A percentile compares a stretch with the other conserved stretches of the same genome.
These are phyloP conservation scores for Octopus bimaculoides DNA, from an alignment of 1,140 invertebrate species.

Conservation along the genomic window DNA sequence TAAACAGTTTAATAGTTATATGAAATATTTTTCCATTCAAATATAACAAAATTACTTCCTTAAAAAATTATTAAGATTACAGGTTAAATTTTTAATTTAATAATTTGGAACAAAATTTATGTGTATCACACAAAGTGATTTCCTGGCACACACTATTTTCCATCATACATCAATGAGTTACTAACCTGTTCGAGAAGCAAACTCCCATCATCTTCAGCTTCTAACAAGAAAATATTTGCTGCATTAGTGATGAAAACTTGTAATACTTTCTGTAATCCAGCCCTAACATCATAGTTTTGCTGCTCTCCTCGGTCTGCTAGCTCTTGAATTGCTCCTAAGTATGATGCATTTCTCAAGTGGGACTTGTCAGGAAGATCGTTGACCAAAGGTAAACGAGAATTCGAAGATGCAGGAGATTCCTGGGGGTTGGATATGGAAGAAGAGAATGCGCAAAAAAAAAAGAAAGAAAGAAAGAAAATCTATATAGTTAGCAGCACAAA, in stretches of 20 bases:
- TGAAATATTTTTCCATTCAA: too few species aligned
- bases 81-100: too few species aligned
- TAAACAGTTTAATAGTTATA: too few species aligned
- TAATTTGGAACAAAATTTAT: too few species aligned
- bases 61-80: too few species aligned
- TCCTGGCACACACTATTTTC: too few species aligned
- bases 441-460: not conserved
- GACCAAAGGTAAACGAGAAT: not conserved
- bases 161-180: not conserved
- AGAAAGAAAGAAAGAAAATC: not conserved
- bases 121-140: too few species aligned
- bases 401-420: conserved; percentile 7
- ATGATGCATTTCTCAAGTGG: conserved; percentile 44
- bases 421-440: not conserved
- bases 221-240: conserved; percentile 78
- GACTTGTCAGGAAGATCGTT: conserved; percentile 23
- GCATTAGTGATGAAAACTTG: conserved; percentile 95
- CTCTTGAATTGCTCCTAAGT: conserved; percentile 48
- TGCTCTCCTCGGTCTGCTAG: conserved; percentile 42
- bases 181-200: conserved; percentile 42
- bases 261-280: conserved; percentile 75
- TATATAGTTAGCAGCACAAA: not conserved
- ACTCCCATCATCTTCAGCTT: conserved; percentile 31
- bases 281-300: conserved; percentile 43
- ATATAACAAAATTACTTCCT: too few species aligned